A percentile compares a stretch with the other conserved stretches of the same genome.
phyloP scores from a whole-genome alignment of 2,113 vertebrate species.

The Connochaetes taurinus region DNA sequence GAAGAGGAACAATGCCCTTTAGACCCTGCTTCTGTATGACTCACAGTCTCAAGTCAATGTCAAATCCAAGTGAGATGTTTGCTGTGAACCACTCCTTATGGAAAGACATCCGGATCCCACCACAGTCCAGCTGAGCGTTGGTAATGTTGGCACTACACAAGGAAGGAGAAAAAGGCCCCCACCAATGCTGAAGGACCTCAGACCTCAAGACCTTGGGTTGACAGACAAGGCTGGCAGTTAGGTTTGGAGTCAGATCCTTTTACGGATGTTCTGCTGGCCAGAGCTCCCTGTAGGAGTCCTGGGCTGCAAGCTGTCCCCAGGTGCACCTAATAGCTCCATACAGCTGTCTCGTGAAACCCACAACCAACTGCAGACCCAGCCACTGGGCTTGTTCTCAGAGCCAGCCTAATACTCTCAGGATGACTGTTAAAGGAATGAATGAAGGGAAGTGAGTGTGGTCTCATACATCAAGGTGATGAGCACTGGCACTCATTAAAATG shows the following conservation, averaged over 20 bases:
- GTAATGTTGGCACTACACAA: conserved; percentile 41
- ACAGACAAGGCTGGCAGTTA: neutral
- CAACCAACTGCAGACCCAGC: neutral
- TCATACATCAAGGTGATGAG: neutral
- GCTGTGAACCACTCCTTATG: conserved; percentile 50
- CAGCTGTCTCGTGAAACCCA: neutral
- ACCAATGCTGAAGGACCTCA: accelerated
- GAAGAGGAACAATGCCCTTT: neutral
- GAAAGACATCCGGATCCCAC: conserved; percentile 31
- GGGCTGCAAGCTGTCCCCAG: neutral
- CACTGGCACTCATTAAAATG: neutral
- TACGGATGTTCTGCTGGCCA: neutral
- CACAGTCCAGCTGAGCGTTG: conserved; percentile 48
- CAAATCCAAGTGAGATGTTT: conserved; percentile 56
- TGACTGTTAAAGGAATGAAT: neutral
- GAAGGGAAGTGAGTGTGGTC: no score
- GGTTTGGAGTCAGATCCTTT: neutral
- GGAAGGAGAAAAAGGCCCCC: neutral
- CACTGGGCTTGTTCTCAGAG: neutral
- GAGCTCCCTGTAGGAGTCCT: neutral
- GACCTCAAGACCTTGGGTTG: neutral
- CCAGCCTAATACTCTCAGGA: neutral
- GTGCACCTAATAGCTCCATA: accelerated
- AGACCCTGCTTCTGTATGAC: neutral
- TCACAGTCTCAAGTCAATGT: conserved; percentile 55